Evolutionary conservation across 2,797 vertebrate species (phyloP), one percentile per base, ranked within the genome.

Genomic region (Bucorvus abyssinicus): DNA sequence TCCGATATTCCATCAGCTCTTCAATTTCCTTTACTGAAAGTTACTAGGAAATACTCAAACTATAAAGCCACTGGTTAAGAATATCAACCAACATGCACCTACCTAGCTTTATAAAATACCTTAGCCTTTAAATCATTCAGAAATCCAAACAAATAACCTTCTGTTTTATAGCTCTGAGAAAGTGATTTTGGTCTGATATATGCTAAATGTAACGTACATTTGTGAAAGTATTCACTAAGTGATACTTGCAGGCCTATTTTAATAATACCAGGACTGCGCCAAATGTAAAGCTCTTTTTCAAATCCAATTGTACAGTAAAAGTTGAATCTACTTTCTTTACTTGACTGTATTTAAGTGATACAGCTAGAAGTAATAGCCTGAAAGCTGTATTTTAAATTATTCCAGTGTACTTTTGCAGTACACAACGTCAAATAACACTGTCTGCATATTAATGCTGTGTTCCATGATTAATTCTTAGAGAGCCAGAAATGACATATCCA

Each of bases 391-490:
- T 86, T 75, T 80, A 56, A 84, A 67, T 87, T 87, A 84, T 69
- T 82, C 38, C 55, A 32, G 61, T 64, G 60, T 4, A 53, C 26
- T 87, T 93, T 27, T 82, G 40, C 24, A 42, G 36, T 34, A 74
- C 7, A 87, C 27, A 75, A 40, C n/a, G 34, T 47, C 85, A 84
- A 94, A 89, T 90, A 86, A 84, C 64, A 75, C 11, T 38, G 45
- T 65, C 69, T 81, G 65, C 65, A 64, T 80, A 84, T 79, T 87
- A 95, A 89, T 55, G 42, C 7, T 22, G 29, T 59, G 15, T 68
- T 24, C 34, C 32, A 94, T 57, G 45, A 87, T 81, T 85, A 88
- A 92, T 69, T 82, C 84, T 86, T 30, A 74, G 56, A 93, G n/a
- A 90, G 42, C 45, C 52, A 81, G 57, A 55, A 81, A 57, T 64